phyloP scores from a whole-genome alignment of 2,797 vertebrate genomes.

The Xenentodon cancila region DNA sequence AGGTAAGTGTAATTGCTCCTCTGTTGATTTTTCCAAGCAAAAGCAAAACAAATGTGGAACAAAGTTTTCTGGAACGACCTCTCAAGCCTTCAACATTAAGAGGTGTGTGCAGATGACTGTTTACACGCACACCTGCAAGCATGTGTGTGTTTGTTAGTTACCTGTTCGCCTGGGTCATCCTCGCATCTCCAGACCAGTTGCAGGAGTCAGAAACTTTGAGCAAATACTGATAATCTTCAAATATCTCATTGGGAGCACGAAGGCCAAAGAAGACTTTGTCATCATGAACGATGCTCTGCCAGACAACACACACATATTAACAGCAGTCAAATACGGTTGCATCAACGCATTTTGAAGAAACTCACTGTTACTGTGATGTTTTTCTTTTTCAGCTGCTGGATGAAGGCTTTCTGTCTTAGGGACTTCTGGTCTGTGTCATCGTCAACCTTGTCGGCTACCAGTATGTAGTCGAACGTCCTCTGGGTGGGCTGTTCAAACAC shows the following conservation, averaged over 20 bases:
- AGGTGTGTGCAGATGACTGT: background rate
- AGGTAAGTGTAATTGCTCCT: too few species aligned
- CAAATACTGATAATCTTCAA: slow-evolving; percentile 84
- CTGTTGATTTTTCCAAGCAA: too few species aligned
- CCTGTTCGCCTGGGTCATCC: slow-evolving; percentile 68
- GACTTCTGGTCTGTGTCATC: slow-evolving; percentile 34
- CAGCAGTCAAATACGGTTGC: too few species aligned
- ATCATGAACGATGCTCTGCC: slow-evolving; percentile 57
- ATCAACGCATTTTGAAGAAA: background rate
- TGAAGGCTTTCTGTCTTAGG: slow-evolving; percentile 81
- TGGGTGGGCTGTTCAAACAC: slow-evolving; percentile 32
- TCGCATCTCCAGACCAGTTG: slow-evolving; percentile 70
- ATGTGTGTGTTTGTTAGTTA: slow-evolving; percentile 22
- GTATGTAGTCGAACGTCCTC: slow-evolving; percentile 84
- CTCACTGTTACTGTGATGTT: slow-evolving; percentile 84
- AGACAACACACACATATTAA: background rate
- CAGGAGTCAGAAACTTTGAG: slow-evolving; percentile 83
- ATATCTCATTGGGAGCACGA: slow-evolving; percentile 76
- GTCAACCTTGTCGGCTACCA: slow-evolving; percentile 78
- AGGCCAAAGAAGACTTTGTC: slow-evolving; percentile 86
- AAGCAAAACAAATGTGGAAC: background rate
- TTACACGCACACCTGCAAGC: background rate
- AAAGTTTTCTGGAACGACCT: background rate
- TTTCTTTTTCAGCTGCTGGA: slow-evolving; percentile 79
- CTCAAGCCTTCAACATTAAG: background rate